Conservation (phyloP, 1,140 invertebrate genomes). For the Rhagoletis zephyria region DNA sequence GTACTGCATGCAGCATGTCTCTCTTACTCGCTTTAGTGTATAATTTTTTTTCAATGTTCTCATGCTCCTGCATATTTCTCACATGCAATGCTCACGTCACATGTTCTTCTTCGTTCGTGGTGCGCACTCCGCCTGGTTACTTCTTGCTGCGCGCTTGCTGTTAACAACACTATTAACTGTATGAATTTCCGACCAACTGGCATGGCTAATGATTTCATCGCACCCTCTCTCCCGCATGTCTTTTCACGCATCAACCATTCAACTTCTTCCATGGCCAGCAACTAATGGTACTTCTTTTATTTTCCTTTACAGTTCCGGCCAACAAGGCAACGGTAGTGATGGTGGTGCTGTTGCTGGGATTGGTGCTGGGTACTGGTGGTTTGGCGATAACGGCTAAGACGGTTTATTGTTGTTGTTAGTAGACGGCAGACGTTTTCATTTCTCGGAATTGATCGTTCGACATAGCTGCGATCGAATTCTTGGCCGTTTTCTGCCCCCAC, state of each 20-base stretch:
- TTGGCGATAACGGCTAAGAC: slow-evolving; percentile 28
- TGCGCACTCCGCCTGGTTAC: neutral
- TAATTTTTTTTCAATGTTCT: no score
- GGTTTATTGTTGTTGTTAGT: neutral
- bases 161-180: slow-evolving; percentile 31
- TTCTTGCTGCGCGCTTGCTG: neutral
- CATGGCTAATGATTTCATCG: neutral
- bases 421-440: slow-evolving; percentile 41
- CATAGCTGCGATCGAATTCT: slow-evolving; percentile 46
- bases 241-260: slow-evolving; percentile 9
- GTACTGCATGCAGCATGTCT: no score
- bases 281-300: neutral
- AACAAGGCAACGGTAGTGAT: neutral
- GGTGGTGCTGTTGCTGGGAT: neutral
- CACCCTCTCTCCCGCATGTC: neutral
- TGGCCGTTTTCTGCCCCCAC: slow-evolving; percentile 13
- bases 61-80: no score
- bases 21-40: no score
- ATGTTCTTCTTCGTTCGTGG: no score
- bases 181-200: slow-evolving; percentile 29
- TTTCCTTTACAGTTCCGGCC: slow-evolving; percentile 38
- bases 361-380: neutral
- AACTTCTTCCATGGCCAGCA: neutral
- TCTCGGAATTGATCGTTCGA: slow-evolving; percentile 44
- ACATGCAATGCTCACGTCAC: no score